Base-by-base conservation (phyloP, 1,140 invertebrate species). In the Gryllus bimaculatus region DNA sequence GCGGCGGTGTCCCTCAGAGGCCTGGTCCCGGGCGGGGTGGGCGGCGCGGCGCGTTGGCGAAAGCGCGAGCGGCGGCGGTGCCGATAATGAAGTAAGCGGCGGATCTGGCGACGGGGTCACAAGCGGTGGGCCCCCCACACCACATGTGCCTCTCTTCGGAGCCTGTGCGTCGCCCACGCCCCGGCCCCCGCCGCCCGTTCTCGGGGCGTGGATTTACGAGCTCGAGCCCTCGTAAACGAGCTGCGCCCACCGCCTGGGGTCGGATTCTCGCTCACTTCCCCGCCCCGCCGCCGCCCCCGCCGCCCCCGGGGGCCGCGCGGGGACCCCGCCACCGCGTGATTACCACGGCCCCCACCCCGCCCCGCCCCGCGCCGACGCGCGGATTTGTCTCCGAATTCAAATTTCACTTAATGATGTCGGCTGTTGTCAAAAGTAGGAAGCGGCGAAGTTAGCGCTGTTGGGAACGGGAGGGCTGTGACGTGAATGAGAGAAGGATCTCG, bases 321-420 rank as follows among this genome's bases (percentile, higher is more conserved):
- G 10, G 3, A 8, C 49, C 18, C 54, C 2, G 18, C 54, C 54
- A 66, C n/a, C 54, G 54, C 54, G 54, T 66, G 54, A 66, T 66
- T 66, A 66, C n/a, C 54, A 66, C 54, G 18, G 10, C 54, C 54
- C 54, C 54, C 54, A 7, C 54, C 54, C 54, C 26, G 26, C 26
- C 26, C 26, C 26, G 26, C 26, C 26, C 26, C 26, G 26, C 26
- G 26, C 18, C 54, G 0, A 1, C 54, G 54, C 54, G 54, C 54
- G 54, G 54, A 66, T 66, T 66, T 66, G 54, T 66, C 54, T 66
- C 54, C 54, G 54, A 66, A 66, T 66, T 66, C 54, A 66, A 66
- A 3, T 66, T 66, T 7, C 10, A 66, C 54, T 66, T 66, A 66
- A 66, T 66, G 54, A 66, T 18, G 18, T 66, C 54, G 18, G 18